Evolutionary conservation across 23 tunicate genomes (phyloP), one percentile per base, ranked within the genome.

Genomic region (Trididemnum clinides): DNA sequence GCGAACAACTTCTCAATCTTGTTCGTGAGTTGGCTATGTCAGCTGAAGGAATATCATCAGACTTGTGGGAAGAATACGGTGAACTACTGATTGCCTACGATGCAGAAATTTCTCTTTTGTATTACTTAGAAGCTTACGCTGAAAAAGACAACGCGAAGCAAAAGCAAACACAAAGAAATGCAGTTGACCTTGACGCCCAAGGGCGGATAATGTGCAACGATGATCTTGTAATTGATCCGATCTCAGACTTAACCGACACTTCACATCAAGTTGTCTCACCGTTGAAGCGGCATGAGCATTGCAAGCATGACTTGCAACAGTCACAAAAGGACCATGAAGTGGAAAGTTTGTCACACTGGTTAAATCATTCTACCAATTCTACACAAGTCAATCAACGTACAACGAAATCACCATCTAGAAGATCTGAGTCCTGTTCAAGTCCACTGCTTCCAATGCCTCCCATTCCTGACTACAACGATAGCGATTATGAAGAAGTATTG

Each of bases 31-130:
- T 94, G 51, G 98, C 98, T 1, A 62, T 51, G 64, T 94, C 98
- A 5, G 73, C 85, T 15, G 90, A 81, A 33, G 98, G 98, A 64
- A 81, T 94, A 5, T 38, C 90, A 15, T 85, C 88, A 33, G 90
- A 85, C 3, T 34, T 94, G 19, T 94, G 98, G 98, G 94, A 85
- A 64, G 94, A 94, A 71, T 94, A 84, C 75, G 98, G 98, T 38
- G 94, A 89, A 33, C 88, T 89, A 22, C 54, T 94, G 19, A 76
- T 82, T n/a, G 90, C 91, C 0, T 89, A 85, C 51, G 98, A 94
- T 71, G 63, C 38, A 29, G 88, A 89, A 76, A 34, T 89, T 23
- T 44, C 76, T 33, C 34, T 81, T 71, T 71, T 77, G 22, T 71
- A 34, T 0, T 66, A 84, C 31, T 39, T 77, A 18, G 85, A 80